Percentiles rank a stretch among this genome's conserved stretches.
Evolutionary conservation across 23 tunicate species (phyloP).

Genomic region (Ascidia mentula): DNA sequence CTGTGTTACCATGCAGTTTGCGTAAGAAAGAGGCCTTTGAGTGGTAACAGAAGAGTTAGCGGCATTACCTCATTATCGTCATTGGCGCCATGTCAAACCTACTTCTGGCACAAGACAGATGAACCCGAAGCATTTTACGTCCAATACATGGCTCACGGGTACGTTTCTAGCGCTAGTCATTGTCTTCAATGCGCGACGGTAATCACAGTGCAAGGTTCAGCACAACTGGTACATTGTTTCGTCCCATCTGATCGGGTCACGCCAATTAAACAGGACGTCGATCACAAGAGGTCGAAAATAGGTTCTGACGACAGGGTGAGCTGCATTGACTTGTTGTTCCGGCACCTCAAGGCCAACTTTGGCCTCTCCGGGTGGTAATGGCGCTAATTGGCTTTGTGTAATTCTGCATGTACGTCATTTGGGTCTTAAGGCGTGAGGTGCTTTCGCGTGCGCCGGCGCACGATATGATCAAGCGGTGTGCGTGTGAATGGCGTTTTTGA

Average conservation of each 20-base stretch:
- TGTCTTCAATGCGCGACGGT: background rate
- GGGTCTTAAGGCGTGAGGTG: background rate
- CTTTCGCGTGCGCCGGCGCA: background rate
- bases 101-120: too few species aligned
- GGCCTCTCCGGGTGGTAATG: background rate
- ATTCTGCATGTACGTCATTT: background rate
- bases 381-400: constrained; percentile 11
- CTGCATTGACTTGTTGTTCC: background rate
- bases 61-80: too few species aligned
- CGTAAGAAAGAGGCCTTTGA: too few species aligned
- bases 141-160: background rate
- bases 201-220: background rate
- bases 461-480: background rate
- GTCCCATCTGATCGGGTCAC: constrained; percentile 2
- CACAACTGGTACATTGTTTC: background rate
- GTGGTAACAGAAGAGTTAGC: too few species aligned
- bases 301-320: background rate
- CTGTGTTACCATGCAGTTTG: too few species aligned
- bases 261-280: background rate
- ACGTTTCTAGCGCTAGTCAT: background rate
- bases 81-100: too few species aligned
- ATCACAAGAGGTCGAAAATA: background rate
- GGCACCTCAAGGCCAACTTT: background rate
- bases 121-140: too few species aligned
- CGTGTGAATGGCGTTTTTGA: background rate